A percentile compares a stretch with the other conserved stretches of the same genome.
These are phyloP conservation scores for Clusia tigrina DNA, from an alignment of 2,888 invertebrate genomes.

Conservation along the genomic window DNA sequence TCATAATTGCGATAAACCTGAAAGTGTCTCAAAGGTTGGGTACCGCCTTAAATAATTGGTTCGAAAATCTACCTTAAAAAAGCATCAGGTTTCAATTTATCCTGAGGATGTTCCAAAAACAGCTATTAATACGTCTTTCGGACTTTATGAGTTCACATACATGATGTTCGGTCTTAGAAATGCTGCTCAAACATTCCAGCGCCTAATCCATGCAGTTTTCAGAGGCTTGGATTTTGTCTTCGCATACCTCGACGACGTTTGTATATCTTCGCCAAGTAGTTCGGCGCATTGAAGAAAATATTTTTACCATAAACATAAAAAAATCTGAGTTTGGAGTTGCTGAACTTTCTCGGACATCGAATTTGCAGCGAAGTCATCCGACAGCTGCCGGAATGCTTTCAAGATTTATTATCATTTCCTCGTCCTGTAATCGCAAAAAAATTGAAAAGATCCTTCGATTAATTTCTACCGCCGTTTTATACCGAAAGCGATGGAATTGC, in stretches of 20 bases:
- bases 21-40: too few relatives aligned
- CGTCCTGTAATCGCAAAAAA: slow-evolving; percentile 45
- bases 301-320: too few relatives aligned
- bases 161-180: slow-evolving; percentile 54
- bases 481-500: slow-evolving; percentile 29
- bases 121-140: too few relatives aligned
- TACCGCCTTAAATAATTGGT: too few relatives aligned
- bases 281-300: slow-evolving; percentile 1
- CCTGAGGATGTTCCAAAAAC: slow-evolving; percentile 43
- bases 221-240: slow-evolving; percentile 1
- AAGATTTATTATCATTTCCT: too few relatives aligned
- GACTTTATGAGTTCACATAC: slow-evolving; percentile 46
- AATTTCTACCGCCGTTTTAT: slow-evolving; percentile 57
- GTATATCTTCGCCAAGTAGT: neutral
- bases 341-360: slow-evolving; percentile 19
- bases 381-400: too few relatives aligned
- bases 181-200: slow-evolving; percentile 51
- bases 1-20: too few relatives aligned
- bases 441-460: slow-evolving; percentile 48
- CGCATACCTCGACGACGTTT: too few relatives aligned
- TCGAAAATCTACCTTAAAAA: slow-evolving; percentile 38
- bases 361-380: slow-evolving; percentile 45
- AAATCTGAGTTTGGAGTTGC: slow-evolving; percentile 44
- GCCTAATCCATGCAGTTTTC: slow-evolving; percentile 46
- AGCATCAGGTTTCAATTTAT: slow-evolving; percentile 51